phyloP scores from a whole-genome alignment of 2,888 invertebrate species.

The Hypselothyrea guttata region DNA sequence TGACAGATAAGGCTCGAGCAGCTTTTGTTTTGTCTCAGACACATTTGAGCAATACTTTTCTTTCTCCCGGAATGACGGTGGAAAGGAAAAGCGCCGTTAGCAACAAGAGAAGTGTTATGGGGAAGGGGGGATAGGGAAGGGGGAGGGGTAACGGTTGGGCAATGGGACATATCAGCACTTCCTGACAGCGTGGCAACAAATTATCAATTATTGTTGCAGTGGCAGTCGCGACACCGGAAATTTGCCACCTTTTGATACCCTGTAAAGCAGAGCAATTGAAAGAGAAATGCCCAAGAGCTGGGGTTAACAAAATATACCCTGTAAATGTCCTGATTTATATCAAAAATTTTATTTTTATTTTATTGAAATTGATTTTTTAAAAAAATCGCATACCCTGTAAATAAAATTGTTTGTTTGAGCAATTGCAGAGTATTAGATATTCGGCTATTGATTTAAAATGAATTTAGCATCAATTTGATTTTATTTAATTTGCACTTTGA shows the following conservation, averaged over 20 bases:
- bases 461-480: no score
- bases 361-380: no score
- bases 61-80: no score
- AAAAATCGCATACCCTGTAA: not conserved
- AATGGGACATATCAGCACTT: conserved; percentile 43
- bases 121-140: not conserved
- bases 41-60: not conserved
- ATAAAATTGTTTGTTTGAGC: no score
- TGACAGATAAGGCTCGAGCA: conserved; percentile 30
- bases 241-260: conserved; percentile 33
- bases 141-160: not conserved
- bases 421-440: no score
- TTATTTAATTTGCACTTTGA: no score
- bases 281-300: no score
- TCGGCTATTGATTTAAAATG: no score
- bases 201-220: conserved; percentile 51
- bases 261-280: not conserved
- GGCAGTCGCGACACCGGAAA: conserved; percentile 26
- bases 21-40: conserved; percentile 30
- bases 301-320: no score
- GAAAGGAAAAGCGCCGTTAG: not conserved
- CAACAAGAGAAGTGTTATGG: not conserved
- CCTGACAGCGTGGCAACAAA: conserved; percentile 45
- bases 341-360: no score
- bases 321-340: no score